Base-by-base conservation (phyloP, 2,797 vertebrate species). In the Pseudochromis fuscus region DNA sequence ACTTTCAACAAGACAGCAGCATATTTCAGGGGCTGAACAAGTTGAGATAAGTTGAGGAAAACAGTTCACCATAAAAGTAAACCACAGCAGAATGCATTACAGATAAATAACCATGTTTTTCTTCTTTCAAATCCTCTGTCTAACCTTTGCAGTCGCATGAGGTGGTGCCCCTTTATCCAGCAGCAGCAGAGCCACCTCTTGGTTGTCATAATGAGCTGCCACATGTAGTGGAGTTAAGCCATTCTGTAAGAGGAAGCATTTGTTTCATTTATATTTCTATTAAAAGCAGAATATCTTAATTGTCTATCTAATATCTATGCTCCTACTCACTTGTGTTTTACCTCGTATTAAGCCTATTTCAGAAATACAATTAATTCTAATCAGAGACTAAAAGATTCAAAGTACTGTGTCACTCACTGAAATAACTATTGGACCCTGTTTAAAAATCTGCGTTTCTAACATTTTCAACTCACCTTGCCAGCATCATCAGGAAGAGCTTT, bases 221-320 rank as follows among this genome's bases (percentile, higher is more conserved):
- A 99, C 96, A 4, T 99, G 98, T 49, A 99, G 85, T 0, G 98
- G 96, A 12, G 97, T 97, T 63, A 99, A 95, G 66, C 97, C 97
- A 60, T 97, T 98, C 98, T 99, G 92, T 77, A 84, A 72, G 19
- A 84, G 2, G n/a, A 76, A 76, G 11, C 12, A 59, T 55, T 30
- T 37, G 2, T 59, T 60, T 75, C 13, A 24, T 12, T 25, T 21
- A 40, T n/a, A 37, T 55, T 56, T 72, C 13, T 33, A n/a, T 16
- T 27, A 25, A 18, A 2, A 60, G 31, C 5, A 46, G 3, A 7
- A 19, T 21, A n/a, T 1, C 10, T 48, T 25, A 1, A 27, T n/a
- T n/a, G n/a, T n/a, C n/a, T n/a, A n/a, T n/a, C n/a, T n/a, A n/a
- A n/a, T n/a, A n/a, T n/a, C n/a, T n/a, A n/a, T n/a, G n/a, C n/a